These are phyloP conservation scores for Setipinna tenuifilis DNA, from an alignment of 2,797 vertebrate species.

Conservation along the genomic window DNA sequence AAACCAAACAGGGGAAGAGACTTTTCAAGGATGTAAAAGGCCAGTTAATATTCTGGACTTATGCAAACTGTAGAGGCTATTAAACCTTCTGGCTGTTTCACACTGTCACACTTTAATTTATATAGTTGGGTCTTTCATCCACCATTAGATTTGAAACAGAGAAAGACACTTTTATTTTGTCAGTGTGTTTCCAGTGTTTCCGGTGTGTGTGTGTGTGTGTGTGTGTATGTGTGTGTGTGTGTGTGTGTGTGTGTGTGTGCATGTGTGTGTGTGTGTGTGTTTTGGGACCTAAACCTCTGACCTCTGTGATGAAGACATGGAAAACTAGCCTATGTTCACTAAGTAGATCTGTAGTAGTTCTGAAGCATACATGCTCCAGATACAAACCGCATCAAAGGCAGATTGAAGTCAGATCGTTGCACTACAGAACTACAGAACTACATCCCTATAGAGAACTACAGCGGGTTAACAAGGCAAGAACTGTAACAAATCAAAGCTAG, in stretches of 20 bases:
- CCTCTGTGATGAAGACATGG: neutral
- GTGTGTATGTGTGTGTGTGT: no score
- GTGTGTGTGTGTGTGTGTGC: no score
- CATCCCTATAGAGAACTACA: no score
- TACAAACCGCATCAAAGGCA: no score
- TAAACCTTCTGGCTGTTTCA: neutral
- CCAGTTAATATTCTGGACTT: neutral
- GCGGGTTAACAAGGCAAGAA: no score
- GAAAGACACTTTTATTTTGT: conserved; percentile 6
- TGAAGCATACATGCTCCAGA: neutral
- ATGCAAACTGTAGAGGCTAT: neutral
- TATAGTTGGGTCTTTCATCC: neutral
- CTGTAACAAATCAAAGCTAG: no score
- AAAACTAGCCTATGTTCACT: neutral
- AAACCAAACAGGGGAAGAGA: neutral
- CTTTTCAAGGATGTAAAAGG: neutral
- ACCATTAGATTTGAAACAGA: neutral
- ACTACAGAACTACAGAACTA: no score
- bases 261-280: neutral
- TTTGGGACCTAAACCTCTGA: neutral
- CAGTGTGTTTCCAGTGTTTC: neutral
- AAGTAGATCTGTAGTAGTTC: neutral
- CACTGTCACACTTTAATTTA: neutral
- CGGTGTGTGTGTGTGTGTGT: no score
- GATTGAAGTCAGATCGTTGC: no score